Percentiles rank a stretch among this genome's conserved stretches.
phyloP scores from a whole-genome alignment of 1,140 invertebrate genomes.

The Steinernema feltiae region DNA sequence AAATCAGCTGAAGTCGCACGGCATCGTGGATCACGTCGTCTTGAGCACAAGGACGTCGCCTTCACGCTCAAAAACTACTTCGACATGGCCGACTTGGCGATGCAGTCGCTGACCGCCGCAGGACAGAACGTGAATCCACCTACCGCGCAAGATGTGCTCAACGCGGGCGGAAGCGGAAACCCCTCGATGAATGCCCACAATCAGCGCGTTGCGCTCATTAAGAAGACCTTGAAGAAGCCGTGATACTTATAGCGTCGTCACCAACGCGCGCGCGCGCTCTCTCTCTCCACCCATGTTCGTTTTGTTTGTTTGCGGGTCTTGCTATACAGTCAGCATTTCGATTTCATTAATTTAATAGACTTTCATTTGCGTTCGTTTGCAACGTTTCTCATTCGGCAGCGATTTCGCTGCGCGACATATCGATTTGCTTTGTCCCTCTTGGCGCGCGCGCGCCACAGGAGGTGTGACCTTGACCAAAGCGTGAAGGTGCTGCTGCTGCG shows the following conservation, averaged over 20 bases:
- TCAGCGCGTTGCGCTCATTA: neutral
- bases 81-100: neutral
- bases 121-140: neutral
- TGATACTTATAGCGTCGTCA: no score
- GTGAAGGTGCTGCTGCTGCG: no score
- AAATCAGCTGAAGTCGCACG: neutral
- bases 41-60: neutral
- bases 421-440: neutral
- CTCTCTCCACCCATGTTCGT: no score
- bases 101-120: neutral
- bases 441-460: neutral
- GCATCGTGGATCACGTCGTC: neutral
- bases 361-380: no score
- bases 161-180: neutral
- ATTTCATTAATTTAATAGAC: no score
- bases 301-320: no score
- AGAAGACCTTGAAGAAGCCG: constrained; percentile 6
- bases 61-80: neutral
- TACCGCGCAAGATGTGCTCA: neutral
- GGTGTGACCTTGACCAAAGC: neutral
- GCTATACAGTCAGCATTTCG: no score
- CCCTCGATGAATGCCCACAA: neutral
- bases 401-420: no score
- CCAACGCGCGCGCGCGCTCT: no score
- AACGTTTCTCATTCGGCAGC: no score